Evolutionary conservation across 2,113 vertebrate species (phyloP).

Genomic region (Hemicordylus capensis): DNA sequence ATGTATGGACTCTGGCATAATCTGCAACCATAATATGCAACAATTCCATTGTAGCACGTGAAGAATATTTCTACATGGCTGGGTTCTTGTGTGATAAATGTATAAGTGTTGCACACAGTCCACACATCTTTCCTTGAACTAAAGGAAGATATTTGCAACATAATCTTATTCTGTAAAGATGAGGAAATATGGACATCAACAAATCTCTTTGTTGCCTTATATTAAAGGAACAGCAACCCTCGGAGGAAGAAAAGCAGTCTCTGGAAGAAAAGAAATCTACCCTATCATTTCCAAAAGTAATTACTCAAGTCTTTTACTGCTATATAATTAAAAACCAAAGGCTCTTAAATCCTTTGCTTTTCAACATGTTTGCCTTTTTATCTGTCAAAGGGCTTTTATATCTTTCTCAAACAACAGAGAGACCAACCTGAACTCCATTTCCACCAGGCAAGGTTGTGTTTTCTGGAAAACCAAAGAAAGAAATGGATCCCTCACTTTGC

Average conservation of each 20-base stretch:
- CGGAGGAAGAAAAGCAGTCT: background rate
- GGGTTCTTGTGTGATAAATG: background rate
- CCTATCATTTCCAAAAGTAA: constrained; percentile 10
- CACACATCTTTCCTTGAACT: background rate
- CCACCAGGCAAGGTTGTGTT: background rate
- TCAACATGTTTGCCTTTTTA: constrained; percentile 5
- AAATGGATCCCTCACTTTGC: background rate
- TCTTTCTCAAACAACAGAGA: background rate
- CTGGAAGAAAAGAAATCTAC: background rate
- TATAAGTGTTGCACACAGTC: background rate
- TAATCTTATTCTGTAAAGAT: background rate
- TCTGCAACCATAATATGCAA: background rate
- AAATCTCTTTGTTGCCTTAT: background rate
- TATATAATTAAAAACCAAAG: background rate
- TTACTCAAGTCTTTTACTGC: background rate
- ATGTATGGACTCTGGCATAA: background rate
- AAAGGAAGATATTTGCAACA: background rate
- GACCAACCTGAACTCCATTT: background rate
- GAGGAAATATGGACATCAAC: background rate
- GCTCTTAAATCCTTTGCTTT: background rate
- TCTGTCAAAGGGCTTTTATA: background rate
- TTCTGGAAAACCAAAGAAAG: background rate
- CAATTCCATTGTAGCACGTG: background rate
- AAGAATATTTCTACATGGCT: background rate
- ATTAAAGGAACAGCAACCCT: background rate